Evolutionary conservation across 2,797 vertebrate genomes (phyloP).

Genomic region (Pseudotriccus pelzelni): DNA sequence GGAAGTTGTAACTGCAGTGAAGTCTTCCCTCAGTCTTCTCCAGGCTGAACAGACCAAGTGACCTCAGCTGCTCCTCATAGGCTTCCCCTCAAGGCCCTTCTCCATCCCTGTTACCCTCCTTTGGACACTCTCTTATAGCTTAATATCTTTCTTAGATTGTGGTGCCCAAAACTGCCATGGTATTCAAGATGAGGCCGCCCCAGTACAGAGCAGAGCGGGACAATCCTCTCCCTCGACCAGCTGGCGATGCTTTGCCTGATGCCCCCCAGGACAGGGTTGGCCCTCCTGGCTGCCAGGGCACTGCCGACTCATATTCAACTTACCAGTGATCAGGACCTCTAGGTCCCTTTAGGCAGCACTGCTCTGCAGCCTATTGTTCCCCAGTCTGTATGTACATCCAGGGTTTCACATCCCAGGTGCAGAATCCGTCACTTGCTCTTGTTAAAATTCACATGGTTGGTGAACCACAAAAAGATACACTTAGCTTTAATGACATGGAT

Average conservation of each 20-base stretch:
- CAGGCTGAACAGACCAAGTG: neutral
- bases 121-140: neutral
- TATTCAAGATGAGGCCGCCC: accelerated
- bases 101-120: neutral
- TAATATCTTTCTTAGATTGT: neutral
- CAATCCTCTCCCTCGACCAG: accelerated
- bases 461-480: neutral
- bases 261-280: accelerated
- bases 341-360: accelerated
- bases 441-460: neutral
- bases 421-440: neutral
- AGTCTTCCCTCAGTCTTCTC: neutral
- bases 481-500: neutral
- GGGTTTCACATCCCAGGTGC: neutral
- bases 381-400: accelerated
- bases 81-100: neutral
- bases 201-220: accelerated
- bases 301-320: accelerated
- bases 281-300: neutral
- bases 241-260: neutral
- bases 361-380: neutral
- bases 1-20: neutral
- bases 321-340: neutral
- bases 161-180: neutral
- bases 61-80: neutral